Conservation (phyloP, 2,113 vertebrate species). For the Cyanoramphus novaezelandiae region DNA sequence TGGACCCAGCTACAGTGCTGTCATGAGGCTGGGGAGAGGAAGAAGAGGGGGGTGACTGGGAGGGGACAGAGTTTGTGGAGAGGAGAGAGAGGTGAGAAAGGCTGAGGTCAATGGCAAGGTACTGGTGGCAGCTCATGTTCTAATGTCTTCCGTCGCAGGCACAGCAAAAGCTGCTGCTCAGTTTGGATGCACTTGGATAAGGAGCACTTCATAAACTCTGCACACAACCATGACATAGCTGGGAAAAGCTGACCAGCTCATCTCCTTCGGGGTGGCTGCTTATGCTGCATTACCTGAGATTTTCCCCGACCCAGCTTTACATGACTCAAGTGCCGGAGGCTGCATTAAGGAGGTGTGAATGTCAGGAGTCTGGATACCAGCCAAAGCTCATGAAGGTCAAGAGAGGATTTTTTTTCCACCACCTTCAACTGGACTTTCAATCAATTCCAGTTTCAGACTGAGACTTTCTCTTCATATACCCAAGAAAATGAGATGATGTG, state of each 20-base stretch:
- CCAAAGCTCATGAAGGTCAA: slow-evolving; percentile 48
- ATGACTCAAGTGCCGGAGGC: slow-evolving; percentile 20
- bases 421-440: slow-evolving; percentile 37
- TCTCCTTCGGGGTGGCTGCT: not conserved
- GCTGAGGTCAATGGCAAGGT: not conserved
- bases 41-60: not conserved
- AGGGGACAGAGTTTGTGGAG: not conserved
- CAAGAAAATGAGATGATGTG: not conserved
- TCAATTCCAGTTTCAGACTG: slow-evolving; percentile 1
- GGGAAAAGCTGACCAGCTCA: not conserved
- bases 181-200: not conserved
- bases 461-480: not conserved
- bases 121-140: not conserved
- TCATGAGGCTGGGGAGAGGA: not conserved
- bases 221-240: not conserved
- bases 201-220: not conserved
- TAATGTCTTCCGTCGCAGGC: fast-evolving
- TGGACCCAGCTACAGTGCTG: not conserved
- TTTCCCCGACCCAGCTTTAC: not conserved
- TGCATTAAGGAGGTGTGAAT: slow-evolving; percentile 61
- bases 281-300: slow-evolving; percentile 19
- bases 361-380: slow-evolving; percentile 50
- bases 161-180: fast-evolving
- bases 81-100: not conserved
- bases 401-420: slow-evolving; percentile 37